Evolutionary conservation across 2,888 invertebrate genomes (phyloP).

Genomic region (Mimas tiliae): DNA sequence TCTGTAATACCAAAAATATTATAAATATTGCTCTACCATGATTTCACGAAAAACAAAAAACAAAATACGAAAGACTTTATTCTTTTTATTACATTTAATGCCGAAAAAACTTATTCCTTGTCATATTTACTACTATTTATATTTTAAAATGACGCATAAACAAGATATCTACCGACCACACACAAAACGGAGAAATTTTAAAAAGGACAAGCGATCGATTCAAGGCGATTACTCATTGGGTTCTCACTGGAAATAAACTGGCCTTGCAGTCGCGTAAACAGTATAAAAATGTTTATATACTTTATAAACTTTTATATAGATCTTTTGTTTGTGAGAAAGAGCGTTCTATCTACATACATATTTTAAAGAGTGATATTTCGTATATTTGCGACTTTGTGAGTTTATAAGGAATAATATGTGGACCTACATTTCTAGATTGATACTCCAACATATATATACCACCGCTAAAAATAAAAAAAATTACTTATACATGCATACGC

Average conservation of each 20-base stretch:
- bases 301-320: background rate
- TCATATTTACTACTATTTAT: background rate
- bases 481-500: too few relatives aligned
- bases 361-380: too few relatives aligned
- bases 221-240: slow-evolving; percentile 17
- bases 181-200: slow-evolving; percentile 10
- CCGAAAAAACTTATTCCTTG: background rate
- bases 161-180: background rate
- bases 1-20: too few relatives aligned
- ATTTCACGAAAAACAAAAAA: background rate
- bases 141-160: slow-evolving; percentile 14
- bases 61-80: background rate
- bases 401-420: too few relatives aligned
- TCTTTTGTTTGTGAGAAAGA: background rate
- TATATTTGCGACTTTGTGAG: too few relatives aligned
- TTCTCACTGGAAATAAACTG: slow-evolving; percentile 15
- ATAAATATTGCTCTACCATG: too few relatives aligned
- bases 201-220: slow-evolving; percentile 22
- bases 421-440: too few relatives aligned
- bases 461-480: too few relatives aligned
- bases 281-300: slow-evolving; percentile 10
- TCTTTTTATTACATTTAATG: background rate
- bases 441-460: too few relatives aligned
- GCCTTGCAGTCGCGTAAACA: slow-evolving; percentile 4
- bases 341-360: too few relatives aligned